Conservation (phyloP, 2,888 invertebrate genomes). For the Sycophila texana region DNA sequence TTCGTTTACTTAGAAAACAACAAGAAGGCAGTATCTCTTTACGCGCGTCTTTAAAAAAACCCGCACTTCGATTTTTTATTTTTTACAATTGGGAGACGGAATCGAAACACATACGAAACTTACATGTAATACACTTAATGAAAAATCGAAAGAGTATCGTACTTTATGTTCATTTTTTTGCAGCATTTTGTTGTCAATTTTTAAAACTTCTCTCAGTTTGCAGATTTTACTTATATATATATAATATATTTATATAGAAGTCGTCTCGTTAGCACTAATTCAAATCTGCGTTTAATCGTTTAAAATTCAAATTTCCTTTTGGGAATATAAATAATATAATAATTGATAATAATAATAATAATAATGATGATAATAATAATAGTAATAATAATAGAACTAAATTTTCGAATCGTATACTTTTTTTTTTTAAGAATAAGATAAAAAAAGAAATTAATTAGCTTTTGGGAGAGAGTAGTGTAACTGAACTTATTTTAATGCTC, state of each 20-base stretch:
- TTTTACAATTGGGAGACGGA: conserved; percentile 51
- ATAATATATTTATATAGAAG: conserved; percentile 1
- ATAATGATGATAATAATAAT: conserved; percentile 16
- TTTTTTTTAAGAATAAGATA: no score
- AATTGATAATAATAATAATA: conserved; percentile 3
- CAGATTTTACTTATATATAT: conserved; percentile 20
- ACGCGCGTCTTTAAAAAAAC: conserved; percentile 38
- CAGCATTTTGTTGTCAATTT: conserved; percentile 40
- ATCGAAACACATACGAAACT: conserved; percentile 48
- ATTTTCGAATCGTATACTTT: conserved; percentile 17
- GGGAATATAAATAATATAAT: conserved; percentile 29
- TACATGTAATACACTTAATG: conserved; percentile 43
- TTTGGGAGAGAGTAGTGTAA: conserved; percentile 14
- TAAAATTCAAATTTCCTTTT: conserved; percentile 56
- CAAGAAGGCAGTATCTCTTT: conserved; percentile 45
- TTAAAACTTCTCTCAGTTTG: conserved; percentile 35
- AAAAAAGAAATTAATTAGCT: conserved; percentile 26
- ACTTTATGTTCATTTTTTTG: conserved; percentile 39
- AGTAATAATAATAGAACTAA: conserved; percentile 1
- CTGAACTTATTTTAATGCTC: background rate
- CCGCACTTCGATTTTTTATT: conserved; percentile 8
- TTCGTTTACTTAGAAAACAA: conserved; percentile 36
- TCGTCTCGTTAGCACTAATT: conserved; percentile 36
- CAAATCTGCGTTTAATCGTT: conserved; percentile 55
- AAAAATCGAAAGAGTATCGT: conserved; percentile 51